These are phyloP conservation scores for Drosophila testacea DNA, from an alignment of 2,888 invertebrate genomes.

Conservation along the genomic window DNA sequence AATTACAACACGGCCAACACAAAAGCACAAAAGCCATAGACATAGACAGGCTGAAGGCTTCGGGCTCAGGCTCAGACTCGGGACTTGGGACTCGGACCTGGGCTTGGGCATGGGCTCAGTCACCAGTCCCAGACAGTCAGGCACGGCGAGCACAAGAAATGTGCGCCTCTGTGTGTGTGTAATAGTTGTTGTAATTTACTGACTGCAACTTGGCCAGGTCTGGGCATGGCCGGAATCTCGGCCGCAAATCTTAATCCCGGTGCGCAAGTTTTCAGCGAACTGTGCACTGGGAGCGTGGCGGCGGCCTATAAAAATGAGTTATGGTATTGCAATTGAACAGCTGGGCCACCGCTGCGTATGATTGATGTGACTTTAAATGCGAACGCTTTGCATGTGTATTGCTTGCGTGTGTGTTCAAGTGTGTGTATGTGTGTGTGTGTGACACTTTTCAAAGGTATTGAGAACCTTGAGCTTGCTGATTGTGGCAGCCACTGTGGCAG, in stretches of 20 bases:
- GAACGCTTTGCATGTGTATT: slow-evolving; percentile 19
- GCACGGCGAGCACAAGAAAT: slow-evolving; percentile 38
- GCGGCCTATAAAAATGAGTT: slow-evolving; percentile 81
- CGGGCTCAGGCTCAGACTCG: slow-evolving; percentile 28
- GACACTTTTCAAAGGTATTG: slow-evolving; percentile 62
- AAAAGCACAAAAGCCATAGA: slow-evolving; percentile 48
- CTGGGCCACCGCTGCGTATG: slow-evolving; percentile 81
- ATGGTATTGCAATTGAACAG: slow-evolving; percentile 81
- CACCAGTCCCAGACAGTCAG: slow-evolving; percentile 49
- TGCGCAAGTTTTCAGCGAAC: slow-evolving; percentile 82
- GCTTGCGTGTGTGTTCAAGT: slow-evolving; percentile 1
- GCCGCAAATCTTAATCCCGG: slow-evolving; percentile 82
- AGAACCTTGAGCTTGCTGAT: slow-evolving; percentile 42
- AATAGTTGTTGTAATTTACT: slow-evolving; percentile 82
- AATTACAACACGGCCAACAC: slow-evolving; percentile 77
- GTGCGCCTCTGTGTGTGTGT: slow-evolving; percentile 54
- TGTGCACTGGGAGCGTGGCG: slow-evolving; percentile 52
- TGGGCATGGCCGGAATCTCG: slow-evolving; percentile 69
- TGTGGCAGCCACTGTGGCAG: slow-evolving; percentile 23
- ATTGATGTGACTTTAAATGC: slow-evolving; percentile 79
- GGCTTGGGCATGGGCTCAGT: neutral
- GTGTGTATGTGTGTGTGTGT: slow-evolving; percentile 27
- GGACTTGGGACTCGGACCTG: neutral
- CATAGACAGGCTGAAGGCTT: slow-evolving; percentile 39
- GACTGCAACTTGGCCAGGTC: slow-evolving; percentile 63